Percentiles rank a stretch among this genome's conserved stretches.
These are phyloP conservation scores for Andrena dorsata DNA, from an alignment of 2,888 invertebrate species.

Conservation along the genomic window DNA sequence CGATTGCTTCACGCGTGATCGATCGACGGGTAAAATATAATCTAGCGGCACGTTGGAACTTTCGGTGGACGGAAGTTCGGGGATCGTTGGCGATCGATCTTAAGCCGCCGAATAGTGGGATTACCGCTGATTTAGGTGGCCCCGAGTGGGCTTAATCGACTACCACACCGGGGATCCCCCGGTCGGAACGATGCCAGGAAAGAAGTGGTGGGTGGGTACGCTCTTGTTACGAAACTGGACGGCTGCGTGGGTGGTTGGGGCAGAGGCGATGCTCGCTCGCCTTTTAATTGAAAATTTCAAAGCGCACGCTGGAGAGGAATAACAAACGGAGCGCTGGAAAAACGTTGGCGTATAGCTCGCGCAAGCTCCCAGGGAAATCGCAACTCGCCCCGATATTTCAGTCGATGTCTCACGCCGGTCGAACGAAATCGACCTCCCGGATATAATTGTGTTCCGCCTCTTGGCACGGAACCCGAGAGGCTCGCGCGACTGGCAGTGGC, in stretches of 20 bases:
- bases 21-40: constrained; percentile 19
- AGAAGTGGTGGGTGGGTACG: not conserved
- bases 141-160: not conserved
- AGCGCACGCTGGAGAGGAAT: constrained; percentile 16
- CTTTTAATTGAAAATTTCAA: constrained; percentile 52
- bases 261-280: constrained; percentile 24
- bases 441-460: not conserved
- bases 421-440: constrained; percentile 9
- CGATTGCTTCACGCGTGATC: constrained; percentile 28
- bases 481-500: not conserved
- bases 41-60: not conserved
- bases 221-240: constrained; percentile 42
- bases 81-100: constrained; percentile 17
- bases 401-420: constrained; percentile 35
- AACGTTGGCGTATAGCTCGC: constrained; percentile 6
- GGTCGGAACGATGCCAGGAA: not conserved
- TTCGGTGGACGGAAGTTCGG: constrained; percentile 13
- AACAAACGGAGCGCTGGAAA: constrained; percentile 5
- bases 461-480: not conserved
- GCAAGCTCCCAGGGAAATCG: not conserved
- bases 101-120: not conserved
- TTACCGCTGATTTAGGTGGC: constrained; percentile 13
- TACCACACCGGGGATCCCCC: constrained; percentile 11
- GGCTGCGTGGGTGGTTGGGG: constrained; percentile 31
- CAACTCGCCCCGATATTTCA: constrained; percentile 27